Evolutionary conservation across 2,888 invertebrate genomes (phyloP).

Genomic region (Latheticus oryzae): DNA sequence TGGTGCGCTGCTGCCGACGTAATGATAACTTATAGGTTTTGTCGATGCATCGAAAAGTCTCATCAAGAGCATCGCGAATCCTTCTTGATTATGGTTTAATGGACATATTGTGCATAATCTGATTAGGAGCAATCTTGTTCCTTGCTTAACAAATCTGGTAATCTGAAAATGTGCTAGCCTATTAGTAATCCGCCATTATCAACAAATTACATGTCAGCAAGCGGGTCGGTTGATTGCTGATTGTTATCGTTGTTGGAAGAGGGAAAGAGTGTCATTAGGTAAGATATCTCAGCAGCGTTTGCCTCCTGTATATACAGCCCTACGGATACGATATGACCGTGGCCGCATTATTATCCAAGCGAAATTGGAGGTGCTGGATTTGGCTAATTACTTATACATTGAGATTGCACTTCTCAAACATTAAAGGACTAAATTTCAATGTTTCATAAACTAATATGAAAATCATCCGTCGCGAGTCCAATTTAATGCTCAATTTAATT

Average conservation of each 20-base stretch:
- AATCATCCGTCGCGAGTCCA: constrained; percentile 24
- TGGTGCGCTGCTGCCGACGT: constrained; percentile 10
- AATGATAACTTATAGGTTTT: constrained; percentile 24
- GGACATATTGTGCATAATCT: constrained; percentile 37
- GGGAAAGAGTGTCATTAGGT: constrained; percentile 54
- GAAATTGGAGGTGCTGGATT: constrained; percentile 36
- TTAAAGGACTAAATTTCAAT: neutral
- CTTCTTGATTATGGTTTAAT: constrained; percentile 25
- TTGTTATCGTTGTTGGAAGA: constrained; percentile 51
- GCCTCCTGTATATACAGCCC: constrained; percentile 19
- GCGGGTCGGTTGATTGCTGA: constrained; percentile 54
- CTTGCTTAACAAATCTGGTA: constrained; percentile 28
- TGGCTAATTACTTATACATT: constrained; percentile 37
- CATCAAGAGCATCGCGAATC: constrained; percentile 7
- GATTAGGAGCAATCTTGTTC: constrained; percentile 5
- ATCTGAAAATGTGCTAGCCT: constrained; percentile 42
- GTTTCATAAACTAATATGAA: constrained; percentile 19
- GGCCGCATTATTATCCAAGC: constrained; percentile 34
- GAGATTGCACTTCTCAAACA: constrained; percentile 25
- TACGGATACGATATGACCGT: constrained; percentile 33
- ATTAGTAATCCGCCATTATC: constrained; percentile 54
- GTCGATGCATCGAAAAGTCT: constrained; percentile 1
- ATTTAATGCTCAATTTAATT: constrained; percentile 32
- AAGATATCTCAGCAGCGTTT: constrained; percentile 34
- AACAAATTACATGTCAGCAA: constrained; percentile 56